Evolutionary conservation across 2,888 invertebrate species (phyloP), one percentile per base, ranked within the genome.

Genomic region (Sericinus montela): DNA sequence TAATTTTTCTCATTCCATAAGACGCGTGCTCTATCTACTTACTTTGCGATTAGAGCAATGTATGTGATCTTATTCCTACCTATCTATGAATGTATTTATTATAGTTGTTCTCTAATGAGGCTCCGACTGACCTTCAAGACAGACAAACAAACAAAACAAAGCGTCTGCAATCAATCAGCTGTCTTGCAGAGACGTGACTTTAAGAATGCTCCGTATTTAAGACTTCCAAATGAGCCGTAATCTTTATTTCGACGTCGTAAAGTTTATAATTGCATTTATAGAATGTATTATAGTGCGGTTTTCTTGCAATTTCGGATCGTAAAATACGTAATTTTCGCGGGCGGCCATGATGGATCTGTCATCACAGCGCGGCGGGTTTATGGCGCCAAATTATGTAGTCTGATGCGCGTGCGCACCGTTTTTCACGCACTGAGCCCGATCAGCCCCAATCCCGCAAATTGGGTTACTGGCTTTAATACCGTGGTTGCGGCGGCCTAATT

Each of bases 201-300:
- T 62, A 63, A 58, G 28, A 42, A 44, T 50, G 56, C 73, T 65
- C 72, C 67, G 73, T 75, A 76, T 80, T 80, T 79, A 56, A 59
- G 56, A 65, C 65, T 67, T 72, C 75, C 75, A 80, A 76, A 61
- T 62, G 56, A 59, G 55, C 59, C 54, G 54, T 9, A 35, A 19
- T n/a, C 62, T 61, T 75, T 80, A 80, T 75, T 78, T 80, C 79
- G 13, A 1, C 0, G 49, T 11, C 35, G 39, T 49, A 45, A 49
- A 43, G 39, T 14, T 37, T 16, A n/a, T 45, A 40, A 36, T 40
- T 40, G 51, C 10, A 41, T 44, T 25, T 4, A 14, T 40, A 35
- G 34, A 34, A 6, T 25, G 43, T 44, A 49, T 19, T 16, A 13
- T n/a, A 16, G 14, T 11, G 35, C 34, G 39, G 48, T 42, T 44